These are phyloP conservation scores for Chlorodrepanis virens DNA, from an alignment of 2,113 vertebrate species.

Conservation along the genomic window DNA sequence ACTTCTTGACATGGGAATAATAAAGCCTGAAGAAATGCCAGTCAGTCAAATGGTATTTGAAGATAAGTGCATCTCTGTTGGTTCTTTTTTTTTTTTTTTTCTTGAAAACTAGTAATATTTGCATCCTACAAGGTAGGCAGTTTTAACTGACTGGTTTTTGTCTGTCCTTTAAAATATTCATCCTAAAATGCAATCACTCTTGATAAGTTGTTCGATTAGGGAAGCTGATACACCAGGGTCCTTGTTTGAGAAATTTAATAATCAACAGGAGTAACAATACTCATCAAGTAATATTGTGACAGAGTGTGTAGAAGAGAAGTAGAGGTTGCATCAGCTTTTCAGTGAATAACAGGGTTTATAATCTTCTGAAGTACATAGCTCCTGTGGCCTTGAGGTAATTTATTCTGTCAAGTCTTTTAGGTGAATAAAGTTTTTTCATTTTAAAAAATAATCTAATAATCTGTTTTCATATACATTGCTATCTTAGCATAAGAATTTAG, in stretches of 20 bases:
- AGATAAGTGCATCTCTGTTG: not conserved
- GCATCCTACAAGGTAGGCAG: not conserved
- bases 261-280: not conserved
- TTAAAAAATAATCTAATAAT: not conserved
- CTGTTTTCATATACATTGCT: not conserved
- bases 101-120: not conserved
- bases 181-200: not conserved
- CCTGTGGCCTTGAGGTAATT: not conserved
- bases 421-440: not conserved
- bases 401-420: not conserved
- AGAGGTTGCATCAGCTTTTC: not conserved
- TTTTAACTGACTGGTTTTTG: not conserved
- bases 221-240: not conserved
- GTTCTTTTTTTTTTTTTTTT: not conserved
- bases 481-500: not conserved
- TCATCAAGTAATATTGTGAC: not conserved
- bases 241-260: not conserved
- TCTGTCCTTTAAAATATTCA: not conserved
- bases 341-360: not conserved
- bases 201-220: not conserved
- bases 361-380: not conserved
- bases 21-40: slow-evolving; percentile 17
- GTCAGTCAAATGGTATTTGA: not conserved
- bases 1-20: not conserved
- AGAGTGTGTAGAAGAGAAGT: not conserved